phyloP scores from a whole-genome alignment of 1,140 invertebrate genomes.

The Brachionus sp. region DNA sequence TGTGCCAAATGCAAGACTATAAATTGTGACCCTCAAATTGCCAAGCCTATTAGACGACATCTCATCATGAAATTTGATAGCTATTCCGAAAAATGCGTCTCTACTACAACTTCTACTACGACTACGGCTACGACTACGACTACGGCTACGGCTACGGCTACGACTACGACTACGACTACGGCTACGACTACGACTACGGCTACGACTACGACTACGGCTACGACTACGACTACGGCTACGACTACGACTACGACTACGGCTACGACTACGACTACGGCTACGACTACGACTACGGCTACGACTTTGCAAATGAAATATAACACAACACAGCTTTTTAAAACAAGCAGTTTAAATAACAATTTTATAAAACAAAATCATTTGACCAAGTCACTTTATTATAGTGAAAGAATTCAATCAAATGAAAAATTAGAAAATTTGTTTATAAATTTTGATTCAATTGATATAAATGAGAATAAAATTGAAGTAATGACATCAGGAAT shows the following conservation, averaged over 20 bases:
- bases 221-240: not conserved
- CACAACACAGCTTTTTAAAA: not conserved
- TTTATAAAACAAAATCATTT: not conserved
- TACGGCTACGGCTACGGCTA: not conserved
- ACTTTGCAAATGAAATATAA: not conserved
- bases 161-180: not conserved
- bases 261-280: not conserved
- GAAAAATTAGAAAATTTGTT: slow-evolving; percentile 21
- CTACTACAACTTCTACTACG: not conserved
- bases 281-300: not conserved
- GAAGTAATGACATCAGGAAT: not conserved
- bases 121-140: not conserved
- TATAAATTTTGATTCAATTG: slow-evolving; percentile 24
- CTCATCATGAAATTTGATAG: not conserved
- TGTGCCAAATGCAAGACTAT: slow-evolving; percentile 36
- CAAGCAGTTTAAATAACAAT: not conserved
- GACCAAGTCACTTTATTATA: not conserved
- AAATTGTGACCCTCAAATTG: not conserved
- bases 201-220: not conserved
- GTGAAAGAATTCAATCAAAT: not conserved
- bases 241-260: not conserved
- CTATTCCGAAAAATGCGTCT: not conserved
- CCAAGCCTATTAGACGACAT: not conserved
- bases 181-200: not conserved
- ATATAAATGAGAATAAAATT: not conserved